Percentiles rank a stretch among this genome's conserved stretches.
phyloP scores from a whole-genome alignment of 1,140 invertebrate species.

The Caerostris extrusa region DNA sequence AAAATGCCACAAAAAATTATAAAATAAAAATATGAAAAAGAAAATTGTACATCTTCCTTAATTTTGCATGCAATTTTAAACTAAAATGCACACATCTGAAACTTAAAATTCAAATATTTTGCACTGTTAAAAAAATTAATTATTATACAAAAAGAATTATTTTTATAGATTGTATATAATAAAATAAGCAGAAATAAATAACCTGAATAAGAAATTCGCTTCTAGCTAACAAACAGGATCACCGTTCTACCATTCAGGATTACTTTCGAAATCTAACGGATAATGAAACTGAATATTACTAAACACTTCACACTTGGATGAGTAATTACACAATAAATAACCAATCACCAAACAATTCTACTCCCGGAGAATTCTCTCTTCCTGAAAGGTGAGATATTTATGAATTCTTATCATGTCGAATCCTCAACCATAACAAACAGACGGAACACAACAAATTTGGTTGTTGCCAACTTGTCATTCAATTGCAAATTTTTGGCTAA shows the following conservation, averaged over 20 bases:
- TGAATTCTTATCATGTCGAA: background rate
- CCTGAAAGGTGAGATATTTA: background rate
- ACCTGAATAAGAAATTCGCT: background rate
- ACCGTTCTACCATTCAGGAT: background rate
- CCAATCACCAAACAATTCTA: background rate
- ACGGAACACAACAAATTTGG: conserved; percentile 18
- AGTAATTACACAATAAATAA: background rate
- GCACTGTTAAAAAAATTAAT: no score
- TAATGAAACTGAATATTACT: background rate
- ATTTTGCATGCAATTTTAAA: no score
- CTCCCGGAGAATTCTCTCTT: background rate
- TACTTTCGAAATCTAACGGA: background rate
- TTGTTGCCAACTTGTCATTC: background rate
- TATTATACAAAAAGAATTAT: no score
- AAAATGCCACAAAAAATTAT: no score
- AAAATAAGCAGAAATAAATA: background rate
- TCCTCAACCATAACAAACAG: conserved; percentile 29
- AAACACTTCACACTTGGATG: background rate
- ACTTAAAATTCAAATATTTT: no score
- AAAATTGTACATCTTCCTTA: no score
- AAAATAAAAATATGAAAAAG: no score
- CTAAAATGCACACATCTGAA: no score
- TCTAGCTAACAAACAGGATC: background rate
- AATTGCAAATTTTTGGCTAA: background rate
- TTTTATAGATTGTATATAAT: no score